Conservation (phyloP, 2,888 invertebrate species). For the Metallyticus violacea region DNA sequence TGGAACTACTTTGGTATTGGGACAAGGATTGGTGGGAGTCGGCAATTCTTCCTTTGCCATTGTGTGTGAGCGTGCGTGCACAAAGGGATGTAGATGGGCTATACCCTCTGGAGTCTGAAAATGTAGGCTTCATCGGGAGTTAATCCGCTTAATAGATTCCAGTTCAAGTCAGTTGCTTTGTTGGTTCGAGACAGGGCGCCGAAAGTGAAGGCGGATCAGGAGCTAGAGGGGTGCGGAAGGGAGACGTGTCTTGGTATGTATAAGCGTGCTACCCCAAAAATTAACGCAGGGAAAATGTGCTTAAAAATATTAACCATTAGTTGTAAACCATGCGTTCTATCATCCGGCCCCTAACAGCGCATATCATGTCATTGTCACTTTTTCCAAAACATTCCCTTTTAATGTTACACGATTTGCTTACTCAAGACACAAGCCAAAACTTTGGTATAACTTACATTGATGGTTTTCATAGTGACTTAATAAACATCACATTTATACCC, state of each 20-base stretch:
- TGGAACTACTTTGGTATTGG: constrained; percentile 13
- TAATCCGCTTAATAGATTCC: constrained; percentile 54
- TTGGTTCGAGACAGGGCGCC: constrained; percentile 23
- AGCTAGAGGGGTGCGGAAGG: neutral
- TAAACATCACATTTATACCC: too few relatives aligned
- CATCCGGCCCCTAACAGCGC: too few relatives aligned
- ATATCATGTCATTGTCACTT: too few relatives aligned
- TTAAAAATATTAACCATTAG: too few relatives aligned
- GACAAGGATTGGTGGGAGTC: neutral
- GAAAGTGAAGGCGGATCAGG: neutral
- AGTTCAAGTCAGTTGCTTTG: constrained; percentile 44
- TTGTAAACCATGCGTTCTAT: too few relatives aligned
- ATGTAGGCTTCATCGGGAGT: constrained; percentile 48
- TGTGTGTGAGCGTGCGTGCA: constrained; percentile 5
- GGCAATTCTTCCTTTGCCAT: neutral
- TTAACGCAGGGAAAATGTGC: neutral
- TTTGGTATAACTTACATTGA: too few relatives aligned
- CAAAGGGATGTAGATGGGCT: neutral
- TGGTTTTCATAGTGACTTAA: too few relatives aligned
- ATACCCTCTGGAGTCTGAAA: constrained; percentile 12
- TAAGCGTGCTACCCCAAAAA: neutral
- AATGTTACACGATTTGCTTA: too few relatives aligned
- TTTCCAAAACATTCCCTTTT: too few relatives aligned
- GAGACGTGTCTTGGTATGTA: neutral
- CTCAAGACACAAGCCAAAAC: too few relatives aligned